These are phyloP conservation scores for Pteronura brasiliensis DNA, from an alignment of 2,113 vertebrate species.

Conservation along the genomic window DNA sequence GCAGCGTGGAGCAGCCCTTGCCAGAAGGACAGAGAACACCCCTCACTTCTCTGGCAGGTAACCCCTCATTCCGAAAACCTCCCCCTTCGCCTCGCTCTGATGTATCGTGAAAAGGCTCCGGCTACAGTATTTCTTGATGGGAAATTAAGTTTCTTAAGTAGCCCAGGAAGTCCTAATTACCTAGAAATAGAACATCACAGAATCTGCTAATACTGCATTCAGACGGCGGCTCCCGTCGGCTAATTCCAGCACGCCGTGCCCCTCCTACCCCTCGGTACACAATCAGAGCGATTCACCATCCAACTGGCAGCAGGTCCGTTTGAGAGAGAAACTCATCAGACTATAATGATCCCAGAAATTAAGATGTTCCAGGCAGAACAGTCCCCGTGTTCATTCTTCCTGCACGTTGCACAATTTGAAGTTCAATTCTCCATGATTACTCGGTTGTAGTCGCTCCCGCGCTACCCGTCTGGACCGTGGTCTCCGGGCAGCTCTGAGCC, in stretches of 20 bases:
- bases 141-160: neutral
- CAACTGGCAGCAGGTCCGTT: neutral
- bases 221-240: neutral
- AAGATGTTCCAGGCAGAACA: neutral
- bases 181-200: neutral
- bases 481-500: neutral
- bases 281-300: neutral
- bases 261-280: neutral
- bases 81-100: rapidly evolving
- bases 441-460: neutral
- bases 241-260: neutral
- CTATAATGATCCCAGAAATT: neutral
- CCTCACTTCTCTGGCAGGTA: neutral
- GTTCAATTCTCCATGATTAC: neutral
- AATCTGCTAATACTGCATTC: neutral
- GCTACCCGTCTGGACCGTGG: neutral
- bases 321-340: neutral
- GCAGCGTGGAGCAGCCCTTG: no score
- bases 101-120: neutral
- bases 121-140: neutral
- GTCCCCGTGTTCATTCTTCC: neutral
- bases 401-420: neutral
- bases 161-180: neutral
- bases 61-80: neutral
- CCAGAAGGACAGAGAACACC: neutral